phyloP scores from a whole-genome alignment of 2,888 invertebrate species.

The Gibbula magus region DNA sequence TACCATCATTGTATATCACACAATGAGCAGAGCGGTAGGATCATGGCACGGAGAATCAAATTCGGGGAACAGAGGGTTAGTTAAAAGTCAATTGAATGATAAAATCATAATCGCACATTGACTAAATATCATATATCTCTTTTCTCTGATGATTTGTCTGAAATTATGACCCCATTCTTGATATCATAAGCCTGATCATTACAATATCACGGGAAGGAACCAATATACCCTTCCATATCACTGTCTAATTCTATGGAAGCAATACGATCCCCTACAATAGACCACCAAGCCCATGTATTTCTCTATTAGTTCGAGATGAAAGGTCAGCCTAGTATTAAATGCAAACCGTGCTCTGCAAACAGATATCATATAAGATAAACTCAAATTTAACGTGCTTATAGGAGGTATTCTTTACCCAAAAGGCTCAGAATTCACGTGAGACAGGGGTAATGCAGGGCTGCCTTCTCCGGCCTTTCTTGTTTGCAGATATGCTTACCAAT shows the following conservation, averaged over 20 bases:
- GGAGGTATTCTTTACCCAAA: not conserved
- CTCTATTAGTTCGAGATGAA: not conserved
- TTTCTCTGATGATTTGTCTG: not conserved
- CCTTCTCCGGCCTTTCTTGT: not conserved
- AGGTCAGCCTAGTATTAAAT: not conserved
- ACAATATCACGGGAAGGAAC: not conserved
- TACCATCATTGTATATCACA: too few species aligned
- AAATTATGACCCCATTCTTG: not conserved
- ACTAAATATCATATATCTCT: not conserved
- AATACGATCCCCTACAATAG: not conserved
- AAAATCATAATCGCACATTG: not conserved
- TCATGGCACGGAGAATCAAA: too few species aligned
- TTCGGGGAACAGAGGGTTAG: too few species aligned
- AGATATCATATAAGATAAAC: conserved; percentile 10
- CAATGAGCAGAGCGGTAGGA: too few species aligned
- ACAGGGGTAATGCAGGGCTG: not conserved
- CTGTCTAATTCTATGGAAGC: not conserved
- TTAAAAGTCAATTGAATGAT: conserved; percentile 2
- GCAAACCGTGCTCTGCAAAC: not conserved
- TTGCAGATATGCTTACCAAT: conserved; percentile 1
- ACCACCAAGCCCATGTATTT: not conserved
- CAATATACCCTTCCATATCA: not conserved
- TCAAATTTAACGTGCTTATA: not conserved
- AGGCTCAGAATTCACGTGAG: not conserved
- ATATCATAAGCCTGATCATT: conserved; percentile 2